Conservation (phyloP, 37 sponge, comb jelly and placozoan species). For the Trichoplax adhaerens region DNA sequence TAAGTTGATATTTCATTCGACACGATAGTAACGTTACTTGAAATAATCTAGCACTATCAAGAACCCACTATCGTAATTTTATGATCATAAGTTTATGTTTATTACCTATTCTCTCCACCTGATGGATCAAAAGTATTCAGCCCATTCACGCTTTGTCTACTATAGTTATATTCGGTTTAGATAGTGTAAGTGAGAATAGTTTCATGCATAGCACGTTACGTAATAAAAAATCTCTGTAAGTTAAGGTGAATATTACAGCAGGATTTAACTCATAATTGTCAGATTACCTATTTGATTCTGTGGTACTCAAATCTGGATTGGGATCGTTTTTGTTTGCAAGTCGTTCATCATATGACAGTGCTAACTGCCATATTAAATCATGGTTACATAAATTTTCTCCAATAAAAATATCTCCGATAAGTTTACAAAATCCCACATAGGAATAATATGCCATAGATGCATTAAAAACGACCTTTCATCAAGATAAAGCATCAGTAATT, state of each 20-base stretch:
- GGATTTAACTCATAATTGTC: too few relatives aligned
- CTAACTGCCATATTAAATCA: conserved; percentile 45
- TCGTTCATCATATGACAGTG: conserved; percentile 28
- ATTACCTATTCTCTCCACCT: background rate
- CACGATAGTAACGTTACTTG: too few relatives aligned
- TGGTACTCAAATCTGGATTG: background rate
- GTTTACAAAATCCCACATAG: conserved; percentile 55
- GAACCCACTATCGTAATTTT: too few relatives aligned
- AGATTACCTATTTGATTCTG: too few relatives aligned
- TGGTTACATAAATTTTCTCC: conserved; percentile 30
- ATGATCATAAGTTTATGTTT: too few relatives aligned
- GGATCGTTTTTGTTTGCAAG: conserved; percentile 7
- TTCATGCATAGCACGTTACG: too few relatives aligned
- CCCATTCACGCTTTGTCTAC: background rate
- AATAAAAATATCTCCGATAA: conserved; percentile 55
- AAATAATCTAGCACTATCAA: too few relatives aligned
- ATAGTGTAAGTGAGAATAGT: too few relatives aligned
- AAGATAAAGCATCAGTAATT: too few relatives aligned
- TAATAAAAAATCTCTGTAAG: too few relatives aligned
- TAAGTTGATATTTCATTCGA: too few relatives aligned
- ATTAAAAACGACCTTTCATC: conserved; percentile 22
- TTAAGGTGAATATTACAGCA: too few relatives aligned
- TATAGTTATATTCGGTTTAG: background rate
- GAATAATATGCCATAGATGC: conserved; percentile 37
- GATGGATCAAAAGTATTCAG: background rate